A percentile compares a stretch with the other conserved stretches of the same genome.
These are phyloP conservation scores for Entomyzon cyanotis DNA, from an alignment of 2,113 vertebrate species.

Conservation along the genomic window DNA sequence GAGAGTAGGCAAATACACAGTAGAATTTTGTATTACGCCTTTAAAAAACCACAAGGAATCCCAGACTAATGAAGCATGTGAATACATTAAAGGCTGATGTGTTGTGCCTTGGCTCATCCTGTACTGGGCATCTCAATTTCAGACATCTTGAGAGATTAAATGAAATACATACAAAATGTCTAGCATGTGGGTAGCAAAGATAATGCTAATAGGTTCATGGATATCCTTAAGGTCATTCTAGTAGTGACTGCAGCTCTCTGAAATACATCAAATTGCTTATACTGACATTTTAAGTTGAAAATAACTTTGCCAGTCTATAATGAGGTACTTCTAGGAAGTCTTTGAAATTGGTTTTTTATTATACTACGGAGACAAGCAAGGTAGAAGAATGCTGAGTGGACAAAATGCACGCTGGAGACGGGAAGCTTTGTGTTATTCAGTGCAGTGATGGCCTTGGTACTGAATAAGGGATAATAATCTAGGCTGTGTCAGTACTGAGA, in stretches of 20 bases:
- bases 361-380: neutral
- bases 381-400: neutral
- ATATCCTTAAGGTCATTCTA: neutral
- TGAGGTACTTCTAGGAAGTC: neutral
- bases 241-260: neutral
- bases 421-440: neutral
- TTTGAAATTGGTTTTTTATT: neutral
- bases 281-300: neutral
- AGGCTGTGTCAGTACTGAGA: neutral
- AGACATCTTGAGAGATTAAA: neutral
- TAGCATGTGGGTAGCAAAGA: neutral
- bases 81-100: neutral
- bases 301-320: neutral
- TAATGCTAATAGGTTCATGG: neutral
- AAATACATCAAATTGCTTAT: neutral
- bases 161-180: neutral
- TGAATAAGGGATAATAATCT: neutral
- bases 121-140: neutral
- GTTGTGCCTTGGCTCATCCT: neutral
- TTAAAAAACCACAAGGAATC: rapidly evolving
- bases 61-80: neutral
- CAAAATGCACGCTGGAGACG: neutral
- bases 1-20: neutral
- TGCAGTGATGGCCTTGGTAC: neutral
- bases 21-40: neutral